phyloP scores from a whole-genome alignment of 2,797 vertebrate species.

The Pipistrellus nathusii region DNA sequence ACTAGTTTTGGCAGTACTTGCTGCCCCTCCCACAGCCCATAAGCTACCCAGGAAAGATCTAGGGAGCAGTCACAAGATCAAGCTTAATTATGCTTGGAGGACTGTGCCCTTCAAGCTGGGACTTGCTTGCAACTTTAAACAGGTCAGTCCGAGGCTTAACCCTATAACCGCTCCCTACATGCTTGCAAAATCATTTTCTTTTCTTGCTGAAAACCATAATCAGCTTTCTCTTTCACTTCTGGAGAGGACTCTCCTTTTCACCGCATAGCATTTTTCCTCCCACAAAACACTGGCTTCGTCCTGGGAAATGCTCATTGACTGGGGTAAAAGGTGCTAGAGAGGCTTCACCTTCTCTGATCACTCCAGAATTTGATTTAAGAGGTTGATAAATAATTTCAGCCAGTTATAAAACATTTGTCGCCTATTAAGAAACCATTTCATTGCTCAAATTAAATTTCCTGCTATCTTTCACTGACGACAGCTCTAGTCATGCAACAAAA shows the following conservation, averaged over 20 bases:
- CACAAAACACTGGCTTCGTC: background rate
- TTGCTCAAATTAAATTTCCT: background rate
- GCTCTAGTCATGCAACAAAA: background rate
- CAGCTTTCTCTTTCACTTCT: background rate
- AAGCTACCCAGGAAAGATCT: no score
- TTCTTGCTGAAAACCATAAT: background rate
- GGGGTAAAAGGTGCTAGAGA: background rate
- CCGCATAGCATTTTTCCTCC: background rate
- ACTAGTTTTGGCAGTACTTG: no score
- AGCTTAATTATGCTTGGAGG: no score
- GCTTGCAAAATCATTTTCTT: background rate
- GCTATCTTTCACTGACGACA: no score
- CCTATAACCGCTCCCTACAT: no score
- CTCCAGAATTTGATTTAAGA: background rate
- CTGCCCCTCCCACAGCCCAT: no score
- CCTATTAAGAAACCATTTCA: background rate
- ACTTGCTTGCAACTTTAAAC: no score
- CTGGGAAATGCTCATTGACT: background rate
- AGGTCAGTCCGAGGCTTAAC: no score
- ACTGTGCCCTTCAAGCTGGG: no score
- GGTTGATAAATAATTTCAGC: background rate
- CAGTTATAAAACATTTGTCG: background rate
- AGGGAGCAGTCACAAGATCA: no score
- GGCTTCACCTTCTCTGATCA: background rate
- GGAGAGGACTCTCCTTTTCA: background rate